These are phyloP conservation scores for Diaprepes abbreviatus DNA, from an alignment of 2,888 invertebrate genomes.

Conservation along the genomic window DNA sequence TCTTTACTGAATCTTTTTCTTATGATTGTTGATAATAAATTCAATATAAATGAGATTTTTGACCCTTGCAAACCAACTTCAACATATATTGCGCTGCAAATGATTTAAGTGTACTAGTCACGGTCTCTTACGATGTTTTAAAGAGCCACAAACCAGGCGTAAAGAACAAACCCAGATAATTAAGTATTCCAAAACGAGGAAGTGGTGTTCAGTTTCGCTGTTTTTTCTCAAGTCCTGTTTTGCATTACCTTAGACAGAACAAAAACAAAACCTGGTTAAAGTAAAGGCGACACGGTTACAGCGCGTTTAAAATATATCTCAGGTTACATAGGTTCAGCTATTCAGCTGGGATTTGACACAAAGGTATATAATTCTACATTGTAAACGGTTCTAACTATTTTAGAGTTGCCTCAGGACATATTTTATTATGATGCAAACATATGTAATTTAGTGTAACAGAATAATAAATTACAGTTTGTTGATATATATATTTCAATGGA, in stretches of 20 bases:
- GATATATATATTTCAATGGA: constrained; percentile 21
- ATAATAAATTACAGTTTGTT: constrained; percentile 24
- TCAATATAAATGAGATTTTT: constrained; percentile 2
- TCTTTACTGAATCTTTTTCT: too few relatives aligned
- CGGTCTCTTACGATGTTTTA: constrained; percentile 24
- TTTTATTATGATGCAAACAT: constrained; percentile 1
- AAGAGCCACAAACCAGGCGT: constrained; percentile 29
- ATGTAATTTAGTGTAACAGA: constrained; percentile 6
- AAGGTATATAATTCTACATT: neutral
- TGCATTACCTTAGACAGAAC: constrained; percentile 23
- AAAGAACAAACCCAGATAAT: constrained; percentile 37
- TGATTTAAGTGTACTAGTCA: constrained; percentile 34
- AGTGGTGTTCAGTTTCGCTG: constrained; percentile 23
- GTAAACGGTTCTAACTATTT: neutral
- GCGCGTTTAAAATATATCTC: constrained; percentile 7
- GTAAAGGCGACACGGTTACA: constrained; percentile 22
- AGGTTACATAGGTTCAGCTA: constrained; percentile 19
- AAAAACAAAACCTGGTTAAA: constrained; percentile 26
- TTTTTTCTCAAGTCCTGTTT: constrained; percentile 30
- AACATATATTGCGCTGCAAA: neutral
- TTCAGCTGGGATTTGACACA: neutral
- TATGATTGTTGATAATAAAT: too few relatives aligned
- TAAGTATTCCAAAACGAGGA: constrained; percentile 38
- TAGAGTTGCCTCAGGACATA: neutral
- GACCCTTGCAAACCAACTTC: neutral